Percentiles rank a stretch among this genome's conserved stretches.
Conservation (phyloP, 2,797 vertebrate genomes). For the Hoplostethus mediterraneus region DNA sequence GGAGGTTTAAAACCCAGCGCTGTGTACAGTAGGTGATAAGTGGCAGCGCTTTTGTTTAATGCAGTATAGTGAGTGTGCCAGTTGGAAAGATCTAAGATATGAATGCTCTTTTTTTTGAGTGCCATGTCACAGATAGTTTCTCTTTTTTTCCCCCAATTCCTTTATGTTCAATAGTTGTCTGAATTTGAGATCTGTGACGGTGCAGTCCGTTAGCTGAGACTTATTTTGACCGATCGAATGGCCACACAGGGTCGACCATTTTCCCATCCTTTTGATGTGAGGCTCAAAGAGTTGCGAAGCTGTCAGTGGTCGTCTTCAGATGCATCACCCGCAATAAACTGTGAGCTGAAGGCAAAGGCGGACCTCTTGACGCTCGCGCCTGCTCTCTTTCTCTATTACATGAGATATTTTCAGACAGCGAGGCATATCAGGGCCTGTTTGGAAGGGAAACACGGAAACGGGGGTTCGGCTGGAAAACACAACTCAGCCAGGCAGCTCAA, state of each 20-base stretch:
- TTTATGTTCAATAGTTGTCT: conserved; percentile 32
- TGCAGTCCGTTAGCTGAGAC: conserved; percentile 47
- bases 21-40: conserved; percentile 60
- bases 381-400: conserved; percentile 45
- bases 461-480: conserved; percentile 35
- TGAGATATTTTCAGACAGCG: conserved; percentile 38
- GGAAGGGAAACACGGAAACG: conserved; percentile 26
- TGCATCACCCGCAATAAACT: conserved; percentile 67
- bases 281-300: conserved; percentile 70
- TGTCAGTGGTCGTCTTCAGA: conserved; percentile 71
- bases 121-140: conserved; percentile 7
- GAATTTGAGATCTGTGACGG: conserved; percentile 44
- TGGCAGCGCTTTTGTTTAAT: conserved; percentile 51
- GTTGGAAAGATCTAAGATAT: conserved; percentile 40
- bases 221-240: conserved; percentile 62
- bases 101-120: conserved; percentile 11
- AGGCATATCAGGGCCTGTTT: conserved; percentile 28
- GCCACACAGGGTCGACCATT: conserved; percentile 53
- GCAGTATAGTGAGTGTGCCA: conserved; percentile 38
- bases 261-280: conserved; percentile 70
- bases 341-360: conserved; percentile 44
- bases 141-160: conserved; percentile 14
- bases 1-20: conserved; percentile 52
- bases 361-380: conserved; percentile 44
- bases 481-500: conserved; percentile 45